Conservation (phyloP, 2,888 invertebrate genomes). For the Leistus spinibarbis region DNA sequence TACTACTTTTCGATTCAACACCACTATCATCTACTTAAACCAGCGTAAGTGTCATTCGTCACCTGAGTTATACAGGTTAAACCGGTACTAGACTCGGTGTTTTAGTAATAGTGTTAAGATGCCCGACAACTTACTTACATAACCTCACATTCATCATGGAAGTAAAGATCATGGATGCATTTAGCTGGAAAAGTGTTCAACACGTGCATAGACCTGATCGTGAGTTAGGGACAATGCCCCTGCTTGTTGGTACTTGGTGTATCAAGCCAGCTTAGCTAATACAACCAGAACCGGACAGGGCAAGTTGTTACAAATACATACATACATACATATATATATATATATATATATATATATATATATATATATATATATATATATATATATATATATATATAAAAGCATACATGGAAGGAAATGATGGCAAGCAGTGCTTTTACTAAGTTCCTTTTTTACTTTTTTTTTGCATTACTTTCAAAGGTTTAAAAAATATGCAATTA, state of each 20-base stretch:
- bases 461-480: too few relatives aligned
- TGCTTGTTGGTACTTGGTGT: not conserved
- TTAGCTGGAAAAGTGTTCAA: not conserved
- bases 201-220: not conserved
- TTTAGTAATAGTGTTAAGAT: not conserved
- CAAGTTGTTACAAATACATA: not conserved
- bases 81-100: not conserved
- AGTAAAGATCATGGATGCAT: not conserved
- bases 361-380: not conserved
- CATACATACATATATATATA: not conserved
- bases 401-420: not conserved
- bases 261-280: not conserved
- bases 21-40: not conserved
- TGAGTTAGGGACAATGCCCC: not conserved
- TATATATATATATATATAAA: too few relatives aligned
- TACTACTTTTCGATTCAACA: not conserved
- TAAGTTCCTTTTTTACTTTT: too few relatives aligned
- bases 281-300: not conserved
- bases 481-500: too few relatives aligned
- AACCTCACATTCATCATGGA: not conserved
- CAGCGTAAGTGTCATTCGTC: not conserved
- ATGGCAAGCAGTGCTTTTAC: too few relatives aligned
- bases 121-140: not conserved
- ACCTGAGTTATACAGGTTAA: not conserved
- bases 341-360: not conserved